Percentiles rank a stretch among this genome's conserved stretches.
Evolutionary conservation across 2,888 invertebrate genomes (phyloP).

Genomic region (Drosophila nigritarsus): DNA sequence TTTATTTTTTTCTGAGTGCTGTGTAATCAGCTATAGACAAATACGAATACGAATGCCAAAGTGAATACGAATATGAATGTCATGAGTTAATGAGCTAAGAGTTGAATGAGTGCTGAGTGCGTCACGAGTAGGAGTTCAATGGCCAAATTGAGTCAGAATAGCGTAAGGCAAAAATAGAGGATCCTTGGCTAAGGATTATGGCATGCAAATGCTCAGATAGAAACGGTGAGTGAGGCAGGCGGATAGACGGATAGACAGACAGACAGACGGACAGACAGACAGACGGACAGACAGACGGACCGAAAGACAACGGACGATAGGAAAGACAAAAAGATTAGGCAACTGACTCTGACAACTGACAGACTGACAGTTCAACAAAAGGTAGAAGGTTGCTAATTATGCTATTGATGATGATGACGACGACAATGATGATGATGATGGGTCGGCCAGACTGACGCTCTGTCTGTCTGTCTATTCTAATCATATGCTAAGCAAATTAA

Average conservation of each 20-base stretch:
- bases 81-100: conserved; percentile 51
- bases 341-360: conserved; percentile 35
- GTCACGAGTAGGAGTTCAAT: conserved; percentile 44
- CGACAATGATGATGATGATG: not conserved
- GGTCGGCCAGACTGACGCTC: conserved; percentile 41
- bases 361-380: conserved; percentile 13
- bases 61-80: conserved; percentile 1
- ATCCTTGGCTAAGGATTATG: conserved; percentile 33
- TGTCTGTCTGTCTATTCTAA: conserved; percentile 8
- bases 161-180: not conserved
- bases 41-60: not conserved
- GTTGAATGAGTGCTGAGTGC: conserved; percentile 32
- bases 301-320: conserved; percentile 16
- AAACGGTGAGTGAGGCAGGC: not conserved
- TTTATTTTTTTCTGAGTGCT: not conserved
- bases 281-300: conserved; percentile 1
- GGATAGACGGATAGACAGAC: not conserved
- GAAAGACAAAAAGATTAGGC: conserved; percentile 45
- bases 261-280: not conserved
- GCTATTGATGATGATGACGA: conserved; percentile 23
- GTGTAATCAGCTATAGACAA: conserved; percentile 7
- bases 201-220: conserved; percentile 31
- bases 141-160: conserved; percentile 48
- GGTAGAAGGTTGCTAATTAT: conserved; percentile 6
- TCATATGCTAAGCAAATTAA: conserved; percentile 40